Evolutionary conservation across 1,140 invertebrate genomes (phyloP).

Genomic region (Tetramorium alpestre): DNA sequence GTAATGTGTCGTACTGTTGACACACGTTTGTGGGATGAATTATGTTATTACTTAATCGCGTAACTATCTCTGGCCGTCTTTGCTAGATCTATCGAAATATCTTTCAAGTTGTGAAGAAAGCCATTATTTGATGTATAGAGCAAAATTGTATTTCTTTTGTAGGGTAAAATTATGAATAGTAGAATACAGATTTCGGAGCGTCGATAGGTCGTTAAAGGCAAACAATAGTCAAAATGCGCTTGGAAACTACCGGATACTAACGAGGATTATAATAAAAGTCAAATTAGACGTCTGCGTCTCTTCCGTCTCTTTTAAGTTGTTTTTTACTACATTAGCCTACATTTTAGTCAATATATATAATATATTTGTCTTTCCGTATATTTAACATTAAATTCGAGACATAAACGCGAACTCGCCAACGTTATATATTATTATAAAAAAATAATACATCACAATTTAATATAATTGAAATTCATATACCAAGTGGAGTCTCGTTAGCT

Average conservation of each 20-base stretch:
- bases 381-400: neutral
- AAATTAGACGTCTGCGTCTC: too few relatives aligned
- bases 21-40: conserved; percentile 8
- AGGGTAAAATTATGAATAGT: too few relatives aligned
- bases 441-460: neutral
- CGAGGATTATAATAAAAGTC: too few relatives aligned
- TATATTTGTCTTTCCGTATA: neutral
- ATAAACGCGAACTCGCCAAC: neutral
- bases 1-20: conserved; percentile 52
- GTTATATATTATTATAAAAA: neutral
- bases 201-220: too few relatives aligned
- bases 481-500: neutral
- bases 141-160: too few relatives aligned
- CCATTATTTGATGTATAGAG: neutral
- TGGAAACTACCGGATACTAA: too few relatives aligned
- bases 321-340: too few relatives aligned
- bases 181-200: too few relatives aligned
- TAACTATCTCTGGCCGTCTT: neutral
- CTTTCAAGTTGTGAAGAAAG: neutral
- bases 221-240: too few relatives aligned
- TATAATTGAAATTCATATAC: neutral
- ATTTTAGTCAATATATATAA: neutral
- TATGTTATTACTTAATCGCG: neutral
- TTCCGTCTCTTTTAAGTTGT: too few relatives aligned
- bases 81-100: neutral